Conservation (phyloP, 2,888 invertebrate genomes). For the Melinopterus prodromus region DNA sequence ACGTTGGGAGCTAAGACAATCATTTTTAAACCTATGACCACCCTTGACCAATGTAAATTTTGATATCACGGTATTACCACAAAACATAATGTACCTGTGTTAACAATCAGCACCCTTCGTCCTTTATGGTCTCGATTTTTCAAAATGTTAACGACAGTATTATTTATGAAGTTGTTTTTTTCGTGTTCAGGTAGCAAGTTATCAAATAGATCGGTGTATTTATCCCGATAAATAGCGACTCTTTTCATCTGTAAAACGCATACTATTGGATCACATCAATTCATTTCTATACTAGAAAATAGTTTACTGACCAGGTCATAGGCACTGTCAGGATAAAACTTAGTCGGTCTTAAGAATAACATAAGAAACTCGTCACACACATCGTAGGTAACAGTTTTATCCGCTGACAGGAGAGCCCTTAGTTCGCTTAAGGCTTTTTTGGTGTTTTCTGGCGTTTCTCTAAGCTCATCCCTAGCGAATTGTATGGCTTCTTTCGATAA, state of each 20-base stretch:
- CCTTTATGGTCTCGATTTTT: slow-evolving; percentile 79
- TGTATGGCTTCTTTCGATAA: slow-evolving; percentile 66
- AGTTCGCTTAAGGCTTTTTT: slow-evolving; percentile 68
- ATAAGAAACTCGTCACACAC: slow-evolving; percentile 80
- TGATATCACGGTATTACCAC: too few relatives aligned
- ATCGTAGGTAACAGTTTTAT: slow-evolving; percentile 70
- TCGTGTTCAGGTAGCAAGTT: slow-evolving; percentile 75
- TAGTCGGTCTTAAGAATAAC: slow-evolving; percentile 82
- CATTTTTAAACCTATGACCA: too few relatives aligned
- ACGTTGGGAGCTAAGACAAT: too few relatives aligned
- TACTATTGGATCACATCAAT: background rate
- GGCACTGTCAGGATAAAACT: slow-evolving; percentile 85
- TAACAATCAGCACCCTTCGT: slow-evolving; percentile 77
- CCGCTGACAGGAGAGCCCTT: slow-evolving; percentile 68
- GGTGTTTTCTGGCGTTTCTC: slow-evolving; percentile 76
- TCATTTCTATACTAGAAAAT: background rate
- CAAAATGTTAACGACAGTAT: slow-evolving; percentile 80
- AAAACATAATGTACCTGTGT: slow-evolving; percentile 64
- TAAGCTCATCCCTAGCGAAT: slow-evolving; percentile 70
- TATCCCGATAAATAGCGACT: slow-evolving; percentile 77
- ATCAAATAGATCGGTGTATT: slow-evolving; percentile 70
- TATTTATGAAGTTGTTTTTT: slow-evolving; percentile 70
- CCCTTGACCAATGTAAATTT: too few relatives aligned
- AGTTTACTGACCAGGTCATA: slow-evolving; percentile 71
- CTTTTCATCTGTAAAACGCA: slow-evolving; percentile 72